Percentiles rank a stretch among this genome's conserved stretches.
Evolutionary conservation across 2,888 invertebrate genomes (phyloP).

Genomic region (Epinotia bilunana): DNA sequence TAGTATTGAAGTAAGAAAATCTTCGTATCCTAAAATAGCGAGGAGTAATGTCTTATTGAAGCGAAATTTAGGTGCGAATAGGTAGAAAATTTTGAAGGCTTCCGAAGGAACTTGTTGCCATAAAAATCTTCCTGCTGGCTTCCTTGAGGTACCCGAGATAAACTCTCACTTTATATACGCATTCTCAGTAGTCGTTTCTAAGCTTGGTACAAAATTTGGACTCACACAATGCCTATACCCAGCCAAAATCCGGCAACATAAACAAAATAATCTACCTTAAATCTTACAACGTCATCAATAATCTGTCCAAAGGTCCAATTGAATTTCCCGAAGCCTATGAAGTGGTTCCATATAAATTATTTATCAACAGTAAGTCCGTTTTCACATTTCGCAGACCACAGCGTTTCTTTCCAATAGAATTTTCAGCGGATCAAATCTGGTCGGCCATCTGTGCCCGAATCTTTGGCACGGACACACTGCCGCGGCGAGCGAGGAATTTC

Average conservation of each 20-base stretch:
- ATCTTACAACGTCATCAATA: slow-evolving; percentile 20
- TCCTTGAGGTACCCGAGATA: no score
- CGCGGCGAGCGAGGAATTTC: slow-evolving; percentile 18
- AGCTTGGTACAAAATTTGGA: no score
- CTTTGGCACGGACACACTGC: slow-evolving; percentile 64
- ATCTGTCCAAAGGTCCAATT: slow-evolving; percentile 38
- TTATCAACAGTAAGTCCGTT: slow-evolving; percentile 68
- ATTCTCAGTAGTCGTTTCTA: no score
- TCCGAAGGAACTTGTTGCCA: no score
- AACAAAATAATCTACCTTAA: not conserved
- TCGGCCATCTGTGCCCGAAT: slow-evolving; percentile 77
- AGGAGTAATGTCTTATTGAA: no score
- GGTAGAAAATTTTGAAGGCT: no score
- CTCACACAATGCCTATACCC: not conserved
- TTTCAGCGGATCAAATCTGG: slow-evolving; percentile 73
- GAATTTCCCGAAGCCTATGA: slow-evolving; percentile 45
- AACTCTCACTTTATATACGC: no score
- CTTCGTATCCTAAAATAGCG: no score
- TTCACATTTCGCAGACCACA: slow-evolving; percentile 63
- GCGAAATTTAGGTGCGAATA: no score
- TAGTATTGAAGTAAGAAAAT: no score
- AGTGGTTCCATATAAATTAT: slow-evolving; percentile 62
- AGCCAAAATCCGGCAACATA: not conserved
- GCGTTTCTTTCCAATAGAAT: slow-evolving; percentile 75
- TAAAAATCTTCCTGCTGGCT: no score